Evolutionary conservation across 2,888 invertebrate species (phyloP).

Genomic region (Alentia gelatinosa): DNA sequence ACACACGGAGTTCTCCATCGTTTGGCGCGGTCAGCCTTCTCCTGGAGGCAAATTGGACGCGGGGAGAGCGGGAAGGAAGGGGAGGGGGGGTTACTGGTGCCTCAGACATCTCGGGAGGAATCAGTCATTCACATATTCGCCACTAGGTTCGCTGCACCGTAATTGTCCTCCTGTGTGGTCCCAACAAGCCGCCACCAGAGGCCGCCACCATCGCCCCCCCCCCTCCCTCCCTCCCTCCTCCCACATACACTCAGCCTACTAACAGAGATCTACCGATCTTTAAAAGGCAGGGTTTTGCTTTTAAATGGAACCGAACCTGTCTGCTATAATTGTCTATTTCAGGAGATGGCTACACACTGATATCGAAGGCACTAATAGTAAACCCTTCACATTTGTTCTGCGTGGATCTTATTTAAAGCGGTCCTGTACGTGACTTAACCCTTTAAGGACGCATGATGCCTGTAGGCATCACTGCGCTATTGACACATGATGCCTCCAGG

Average conservation of each 20-base stretch:
- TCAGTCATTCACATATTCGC: slow-evolving; percentile 8
- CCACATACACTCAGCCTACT: no score
- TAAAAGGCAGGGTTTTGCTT: neutral
- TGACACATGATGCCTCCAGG: no score
- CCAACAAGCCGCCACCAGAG: neutral
- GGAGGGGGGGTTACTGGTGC: no score
- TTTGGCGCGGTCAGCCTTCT: neutral
- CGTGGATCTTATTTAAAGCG: no score
- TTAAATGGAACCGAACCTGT: neutral
- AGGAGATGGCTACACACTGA: neutral
- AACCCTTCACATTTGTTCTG: no score
- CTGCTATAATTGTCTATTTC: neutral
- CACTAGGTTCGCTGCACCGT: neutral
- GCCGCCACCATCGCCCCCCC: no score
- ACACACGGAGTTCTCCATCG: neutral
- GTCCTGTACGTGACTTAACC: no score
- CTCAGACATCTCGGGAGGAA: neutral
- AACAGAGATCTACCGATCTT: neutral
- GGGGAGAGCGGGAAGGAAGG: neutral
- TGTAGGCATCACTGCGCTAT: no score
- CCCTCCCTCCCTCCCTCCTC: no score
- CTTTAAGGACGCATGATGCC: no score
- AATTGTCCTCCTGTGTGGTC: neutral
- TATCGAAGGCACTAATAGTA: no score
- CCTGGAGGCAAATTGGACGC: neutral